A percentile compares a stretch with the other conserved stretches of the same genome.
phyloP scores from a whole-genome alignment of 1,140 invertebrate genomes.

The Onthophagus taurus region DNA sequence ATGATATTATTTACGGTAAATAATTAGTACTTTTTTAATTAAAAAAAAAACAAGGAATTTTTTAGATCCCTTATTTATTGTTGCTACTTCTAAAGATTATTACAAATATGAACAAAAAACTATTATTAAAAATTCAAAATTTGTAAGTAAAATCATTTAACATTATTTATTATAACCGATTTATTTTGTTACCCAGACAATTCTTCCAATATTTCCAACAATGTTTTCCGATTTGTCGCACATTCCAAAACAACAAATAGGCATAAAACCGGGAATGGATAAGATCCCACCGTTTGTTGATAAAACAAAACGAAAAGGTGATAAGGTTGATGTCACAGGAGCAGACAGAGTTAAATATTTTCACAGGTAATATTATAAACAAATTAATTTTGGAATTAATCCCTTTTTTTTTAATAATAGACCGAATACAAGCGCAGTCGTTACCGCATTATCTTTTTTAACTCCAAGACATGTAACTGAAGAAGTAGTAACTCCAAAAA shows the following conservation, averaged over 20 bases:
- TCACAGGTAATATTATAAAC: slow-evolving; percentile 4
- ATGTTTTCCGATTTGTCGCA: slow-evolving; percentile 46
- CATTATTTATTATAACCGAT: neutral
- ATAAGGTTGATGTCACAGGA: slow-evolving; percentile 15
- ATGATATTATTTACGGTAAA: too few species aligned
- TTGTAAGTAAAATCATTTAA: too few species aligned
- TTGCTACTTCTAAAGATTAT: too few species aligned
- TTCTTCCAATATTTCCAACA: slow-evolving; percentile 44
- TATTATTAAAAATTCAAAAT: too few species aligned
- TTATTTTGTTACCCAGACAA: slow-evolving; percentile 30
- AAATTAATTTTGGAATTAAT: neutral
- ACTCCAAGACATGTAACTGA: neutral
- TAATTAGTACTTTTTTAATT: neutral
- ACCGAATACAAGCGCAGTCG: neutral
- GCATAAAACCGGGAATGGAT: slow-evolving; percentile 14
- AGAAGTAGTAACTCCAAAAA: neutral
- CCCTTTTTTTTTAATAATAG: neutral
- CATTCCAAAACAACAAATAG: slow-evolving; percentile 27
- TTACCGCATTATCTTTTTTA: slow-evolving; percentile 1
- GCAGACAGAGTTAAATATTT: slow-evolving; percentile 24
- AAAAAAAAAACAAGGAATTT: too few species aligned
- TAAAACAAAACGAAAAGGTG: too few species aligned
- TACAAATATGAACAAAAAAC: too few species aligned
- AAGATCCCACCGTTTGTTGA: too few species aligned
- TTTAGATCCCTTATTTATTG: too few species aligned